These are phyloP conservation scores for Cryptophagus acutangulus DNA, from an alignment of 2,888 invertebrate genomes.

Conservation along the genomic window DNA sequence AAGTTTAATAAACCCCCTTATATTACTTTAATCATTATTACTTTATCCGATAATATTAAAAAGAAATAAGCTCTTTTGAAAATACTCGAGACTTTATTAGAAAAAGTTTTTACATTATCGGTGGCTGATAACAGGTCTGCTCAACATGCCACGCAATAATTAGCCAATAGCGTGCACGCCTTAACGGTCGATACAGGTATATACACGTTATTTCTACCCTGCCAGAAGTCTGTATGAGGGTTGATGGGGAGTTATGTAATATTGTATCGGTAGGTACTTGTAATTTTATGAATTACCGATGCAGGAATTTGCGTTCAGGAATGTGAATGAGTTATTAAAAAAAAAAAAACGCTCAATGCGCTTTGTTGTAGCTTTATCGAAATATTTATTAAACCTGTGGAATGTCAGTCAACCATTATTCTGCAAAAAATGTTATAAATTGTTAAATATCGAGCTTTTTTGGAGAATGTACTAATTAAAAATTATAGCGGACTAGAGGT, in stretches of 20 bases:
- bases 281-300: slow-evolving; percentile 1
- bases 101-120: slow-evolving; percentile 22
- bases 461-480: too few species aligned
- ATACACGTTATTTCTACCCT: slow-evolving; percentile 6
- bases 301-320: not conserved
- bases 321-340: slow-evolving; percentile 1
- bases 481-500: too few species aligned
- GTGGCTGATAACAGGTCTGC: slow-evolving; percentile 18
- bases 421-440: too few species aligned
- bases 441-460: too few species aligned
- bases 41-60: slow-evolving; percentile 9
- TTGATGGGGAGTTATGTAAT: too few species aligned
- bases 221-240: too few species aligned
- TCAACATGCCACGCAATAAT: slow-evolving; percentile 24
- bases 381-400: not conserved
- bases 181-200: slow-evolving; percentile 8
- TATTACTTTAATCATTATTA: too few species aligned
- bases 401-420: too few species aligned
- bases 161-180: slow-evolving; percentile 13
- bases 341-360: not conserved
- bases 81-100: slow-evolving; percentile 10
- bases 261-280: not conserved
- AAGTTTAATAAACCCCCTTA: too few species aligned
- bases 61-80: slow-evolving; percentile 4
- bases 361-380: not conserved